phyloP scores from a whole-genome alignment of 2,888 invertebrate species.

The Bombyx huttoni region DNA sequence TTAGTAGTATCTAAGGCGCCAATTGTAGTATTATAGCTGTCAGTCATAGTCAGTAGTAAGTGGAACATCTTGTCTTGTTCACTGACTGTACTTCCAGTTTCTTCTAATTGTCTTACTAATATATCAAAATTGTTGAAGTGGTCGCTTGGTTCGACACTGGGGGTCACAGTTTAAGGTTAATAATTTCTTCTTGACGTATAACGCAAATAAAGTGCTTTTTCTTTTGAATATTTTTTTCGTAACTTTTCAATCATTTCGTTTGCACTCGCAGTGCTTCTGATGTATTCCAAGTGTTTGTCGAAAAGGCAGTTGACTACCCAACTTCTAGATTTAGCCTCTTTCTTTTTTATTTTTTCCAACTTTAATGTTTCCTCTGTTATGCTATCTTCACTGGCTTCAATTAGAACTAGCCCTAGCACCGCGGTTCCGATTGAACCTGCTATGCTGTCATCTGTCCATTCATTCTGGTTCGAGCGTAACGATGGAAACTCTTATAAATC shows the following conservation, averaged over 20 bases:
- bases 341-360: not conserved
- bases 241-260: not conserved
- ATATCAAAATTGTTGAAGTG: not conserved
- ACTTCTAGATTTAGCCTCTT: constrained; percentile 1
- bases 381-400: not conserved
- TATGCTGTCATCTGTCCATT: too few relatives aligned
- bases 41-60: constrained; percentile 2
- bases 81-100: not conserved
- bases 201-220: not conserved
- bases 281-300: constrained; percentile 2
- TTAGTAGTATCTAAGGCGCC: constrained; percentile 4
- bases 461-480: too few relatives aligned
- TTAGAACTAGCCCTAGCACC: too few relatives aligned
- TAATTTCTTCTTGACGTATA: constrained; percentile 1
- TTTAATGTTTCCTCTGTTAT: not conserved
- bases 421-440: too few relatives aligned
- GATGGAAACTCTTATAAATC: too few relatives aligned
- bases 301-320: not conserved
- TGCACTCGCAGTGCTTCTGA: not conserved
- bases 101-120: constrained; percentile 4
- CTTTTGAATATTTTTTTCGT: not conserved
- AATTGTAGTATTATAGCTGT: constrained; percentile 3
- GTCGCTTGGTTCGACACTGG: not conserved
- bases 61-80: constrained; percentile 7
- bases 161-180: constrained; percentile 1